Evolutionary conservation across 2,797 vertebrate genomes (phyloP), one percentile per base, ranked within the genome.

Genomic region (Sebastes iracundus): DNA sequence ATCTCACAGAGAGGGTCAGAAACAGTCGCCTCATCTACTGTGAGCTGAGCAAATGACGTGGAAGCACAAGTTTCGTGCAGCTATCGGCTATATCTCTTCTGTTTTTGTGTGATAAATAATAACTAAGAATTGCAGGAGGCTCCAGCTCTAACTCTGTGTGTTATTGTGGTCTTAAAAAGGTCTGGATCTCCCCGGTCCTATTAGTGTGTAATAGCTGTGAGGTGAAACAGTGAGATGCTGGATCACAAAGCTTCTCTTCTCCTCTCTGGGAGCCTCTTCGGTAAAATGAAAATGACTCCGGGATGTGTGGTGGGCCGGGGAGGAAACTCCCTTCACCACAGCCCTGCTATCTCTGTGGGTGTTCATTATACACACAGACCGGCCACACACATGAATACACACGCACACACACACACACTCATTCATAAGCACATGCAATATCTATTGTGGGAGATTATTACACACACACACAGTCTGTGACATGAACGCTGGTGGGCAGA

Each of bases 241-340:
- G 13, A 79, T 84, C 79, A 86, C 76, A 89, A 88, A 88, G 81
- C 66, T 2, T 35, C 81, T 80, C 78, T 62, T 84, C 75, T 83
- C 65, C 55, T 53, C 53, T 76, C 46, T 52, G 32, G 32, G 62
- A 84, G 78, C 42, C 67, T 77, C 78, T 55, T 82, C 75, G 62
- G 70, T 80, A 49, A 49, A 49, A 80, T 88, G 73, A 87, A 88
- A 91, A 91, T 78, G 82, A 87, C 83, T 92, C 33, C 32, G 73
- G 75, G 87, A 87, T 85, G 87, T 92, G 87, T 49, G 89, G 90
- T 87, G 82, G 82, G 71, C 86, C 77, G 53, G 75, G 68, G 78
- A 91, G 92, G 90, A 94, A 94, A 90, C 92, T 88, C 94, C 92
- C 93, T 80, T 75, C 56, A 87, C 93, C 90, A 35, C 86, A 93